Percentiles rank a stretch among this genome's conserved stretches.
Conservation (phyloP, 2,888 invertebrate genomes). For the Alentia gelatinosa region DNA sequence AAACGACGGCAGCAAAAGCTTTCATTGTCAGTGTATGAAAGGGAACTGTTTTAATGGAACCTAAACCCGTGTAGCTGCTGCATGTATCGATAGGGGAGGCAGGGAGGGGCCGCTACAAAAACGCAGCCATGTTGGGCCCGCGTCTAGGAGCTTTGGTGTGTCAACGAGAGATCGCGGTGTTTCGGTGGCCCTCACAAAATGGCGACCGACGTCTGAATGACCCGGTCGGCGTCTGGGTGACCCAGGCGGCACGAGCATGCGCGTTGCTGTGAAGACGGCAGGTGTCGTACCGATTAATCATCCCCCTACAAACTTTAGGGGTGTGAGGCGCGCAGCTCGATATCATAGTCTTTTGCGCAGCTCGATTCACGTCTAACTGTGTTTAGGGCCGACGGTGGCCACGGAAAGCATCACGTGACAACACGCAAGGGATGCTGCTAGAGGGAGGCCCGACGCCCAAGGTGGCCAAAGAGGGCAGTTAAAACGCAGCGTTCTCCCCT, state of each 20-base stretch:
- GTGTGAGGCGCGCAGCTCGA: slow-evolving; percentile 34
- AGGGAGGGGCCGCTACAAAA: background rate
- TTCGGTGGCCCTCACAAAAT: slow-evolving; percentile 6
- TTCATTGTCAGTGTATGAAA: background rate
- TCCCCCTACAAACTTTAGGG: slow-evolving; percentile 30
- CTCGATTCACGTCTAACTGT: background rate
- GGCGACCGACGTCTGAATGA: slow-evolving; percentile 18
- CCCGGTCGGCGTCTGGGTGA: slow-evolving; percentile 14
- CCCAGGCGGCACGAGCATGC: slow-evolving; percentile 34
- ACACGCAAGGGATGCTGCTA: background rate
- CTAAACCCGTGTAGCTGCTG: background rate
- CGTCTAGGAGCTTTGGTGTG: slow-evolving; percentile 11
- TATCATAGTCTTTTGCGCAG: slow-evolving; percentile 44
- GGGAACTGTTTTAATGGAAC: slow-evolving; percentile 29
- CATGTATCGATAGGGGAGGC: background rate
- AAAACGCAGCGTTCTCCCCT: background rate
- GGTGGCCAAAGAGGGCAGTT: slow-evolving; percentile 17
- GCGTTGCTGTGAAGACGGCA: slow-evolving; percentile 21
- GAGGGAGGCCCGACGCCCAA: background rate
- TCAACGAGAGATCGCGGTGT: slow-evolving; percentile 52
- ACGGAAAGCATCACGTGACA: background rate
- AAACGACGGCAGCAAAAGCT: background rate
- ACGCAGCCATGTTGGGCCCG: background rate
- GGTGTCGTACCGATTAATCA: slow-evolving; percentile 32
- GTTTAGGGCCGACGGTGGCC: background rate